Conservation (phyloP, 2,888 invertebrate species). For the Megaustenia siamemsis region DNA sequence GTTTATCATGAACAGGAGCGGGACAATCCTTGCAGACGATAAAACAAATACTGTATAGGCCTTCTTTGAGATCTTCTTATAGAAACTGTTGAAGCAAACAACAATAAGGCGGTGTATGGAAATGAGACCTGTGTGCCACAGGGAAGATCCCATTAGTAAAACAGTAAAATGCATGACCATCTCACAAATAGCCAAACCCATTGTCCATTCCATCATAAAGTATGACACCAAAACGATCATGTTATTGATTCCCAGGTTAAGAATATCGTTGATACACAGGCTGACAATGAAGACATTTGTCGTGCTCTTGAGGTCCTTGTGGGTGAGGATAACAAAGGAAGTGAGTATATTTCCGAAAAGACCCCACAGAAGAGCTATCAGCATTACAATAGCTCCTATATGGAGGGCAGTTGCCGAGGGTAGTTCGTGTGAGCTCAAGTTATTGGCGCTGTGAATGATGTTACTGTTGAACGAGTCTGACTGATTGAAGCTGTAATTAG, state of each 20-base stretch:
- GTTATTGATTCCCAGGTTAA: conserved; percentile 75
- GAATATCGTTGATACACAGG: conserved; percentile 77
- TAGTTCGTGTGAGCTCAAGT: conserved; percentile 47
- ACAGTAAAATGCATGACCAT: conserved; percentile 76
- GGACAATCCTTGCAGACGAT: conserved; percentile 75
- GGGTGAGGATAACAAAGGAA: conserved; percentile 68
- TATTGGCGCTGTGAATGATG: neutral
- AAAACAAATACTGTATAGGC: conserved; percentile 76
- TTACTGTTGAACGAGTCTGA: neutral
- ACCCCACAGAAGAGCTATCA: conserved; percentile 71
- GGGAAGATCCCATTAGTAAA: conserved; percentile 75
- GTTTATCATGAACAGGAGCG: conserved; percentile 73
- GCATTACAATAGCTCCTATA: conserved; percentile 74
- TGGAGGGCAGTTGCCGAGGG: conserved; percentile 69
- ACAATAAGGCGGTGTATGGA: conserved; percentile 78
- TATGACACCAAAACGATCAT: conserved; percentile 76
- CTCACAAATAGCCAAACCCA: conserved; percentile 74
- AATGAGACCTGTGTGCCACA: conserved; percentile 78
- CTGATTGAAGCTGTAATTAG: conserved; percentile 43
- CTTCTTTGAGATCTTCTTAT: conserved; percentile 77
- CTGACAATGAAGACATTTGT: conserved; percentile 78
- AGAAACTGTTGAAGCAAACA: conserved; percentile 76
- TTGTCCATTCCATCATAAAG: conserved; percentile 72
- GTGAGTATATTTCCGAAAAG: conserved; percentile 74
- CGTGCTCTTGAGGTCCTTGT: conserved; percentile 70